Evolutionary conservation across 2,113 vertebrate species (phyloP), one percentile per base, ranked within the genome.

Genomic region (Anarrhichthys ocellatus): DNA sequence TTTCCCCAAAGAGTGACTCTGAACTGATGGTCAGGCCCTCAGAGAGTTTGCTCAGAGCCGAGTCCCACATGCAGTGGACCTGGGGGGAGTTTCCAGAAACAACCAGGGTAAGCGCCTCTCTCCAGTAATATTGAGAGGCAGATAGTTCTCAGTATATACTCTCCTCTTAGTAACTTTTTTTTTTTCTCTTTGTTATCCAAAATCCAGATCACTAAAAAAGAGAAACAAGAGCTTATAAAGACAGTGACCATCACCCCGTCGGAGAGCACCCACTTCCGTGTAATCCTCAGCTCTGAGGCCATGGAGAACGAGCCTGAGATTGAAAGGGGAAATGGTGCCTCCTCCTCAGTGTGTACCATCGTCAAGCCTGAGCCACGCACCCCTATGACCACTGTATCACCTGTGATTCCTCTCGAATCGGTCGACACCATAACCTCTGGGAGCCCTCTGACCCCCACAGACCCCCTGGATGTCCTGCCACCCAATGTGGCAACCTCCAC

Each of bases 41-140:
- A 0, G 97, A 97, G 91, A 96, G 96, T 91, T 90, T 97, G 87
- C 96, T 97, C 46, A 94, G 97, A 94, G 95, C 96, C 0, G 98
- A 99, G 84, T 97, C 97, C 46, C 97, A 99, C 92, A 99, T 99
- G 95, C 96, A 98, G 82, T 99, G 98, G 98, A 97, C 97, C 0
- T 99, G 98, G 98, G 98, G 98, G 71, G 98, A 97, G 72, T 98
- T 99, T 79, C 98, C 98, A 66, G 98, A 99, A 94, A 97, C 97
- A 61, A 97, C 98, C 52, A 96, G 97, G 96, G 98, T 99, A 95
- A 92, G 81, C 64, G 17, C 27, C 34, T 66, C 11, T 67, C 62
- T 66, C 38, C 11, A 24, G 2, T 42, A 14, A 42, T 56, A 29
- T 22, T 68, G 18, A 58, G 11, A 22, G 34, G 18, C 13, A 13